Evolutionary conservation across 1,140 invertebrate genomes (phyloP).

Genomic region (Drosophila trapezifrons): DNA sequence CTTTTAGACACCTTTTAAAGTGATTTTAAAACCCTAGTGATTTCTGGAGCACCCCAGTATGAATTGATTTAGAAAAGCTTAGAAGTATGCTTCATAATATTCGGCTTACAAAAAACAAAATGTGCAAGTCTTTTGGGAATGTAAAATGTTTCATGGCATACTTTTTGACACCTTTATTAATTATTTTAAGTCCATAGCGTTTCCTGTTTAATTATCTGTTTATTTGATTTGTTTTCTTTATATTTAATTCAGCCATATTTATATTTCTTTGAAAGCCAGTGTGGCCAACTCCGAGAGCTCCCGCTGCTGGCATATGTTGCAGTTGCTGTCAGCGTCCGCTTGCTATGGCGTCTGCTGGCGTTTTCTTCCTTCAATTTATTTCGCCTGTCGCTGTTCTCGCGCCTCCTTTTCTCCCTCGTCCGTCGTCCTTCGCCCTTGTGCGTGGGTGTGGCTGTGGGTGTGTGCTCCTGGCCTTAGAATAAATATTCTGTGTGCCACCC

Average conservation of each 20-base stretch:
- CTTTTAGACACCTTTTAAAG: no score
- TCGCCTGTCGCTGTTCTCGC: slow-evolving; percentile 33
- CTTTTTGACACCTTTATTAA: not conserved
- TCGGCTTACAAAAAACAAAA: no score
- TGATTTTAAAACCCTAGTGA: no score
- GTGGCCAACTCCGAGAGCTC: not conserved
- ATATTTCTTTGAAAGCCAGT: no score
- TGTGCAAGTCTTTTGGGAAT: no score
- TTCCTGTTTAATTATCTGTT: not conserved
- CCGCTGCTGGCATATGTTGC: slow-evolving; percentile 24
- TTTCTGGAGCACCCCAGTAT: no score
- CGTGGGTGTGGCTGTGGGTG: not conserved
- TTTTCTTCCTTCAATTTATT: slow-evolving; percentile 69
- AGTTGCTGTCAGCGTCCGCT: slow-evolving; percentile 32
- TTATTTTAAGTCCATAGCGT: no score
- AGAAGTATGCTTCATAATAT: not conserved
- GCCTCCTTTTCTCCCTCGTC: not conserved
- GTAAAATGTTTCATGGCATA: not conserved
- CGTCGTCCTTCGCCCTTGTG: not conserved
- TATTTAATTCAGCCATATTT: no score
- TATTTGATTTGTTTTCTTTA: not conserved
- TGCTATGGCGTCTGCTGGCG: slow-evolving; percentile 57
- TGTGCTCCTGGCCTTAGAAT: slow-evolving; percentile 63
- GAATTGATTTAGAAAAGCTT: no score
- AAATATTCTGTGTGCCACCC: slow-evolving; percentile 60